Percentiles rank a stretch among this genome's conserved stretches.
These are phyloP conservation scores for Coregonus sp. DNA, from an alignment of 2,797 vertebrate genomes.

Conservation along the genomic window DNA sequence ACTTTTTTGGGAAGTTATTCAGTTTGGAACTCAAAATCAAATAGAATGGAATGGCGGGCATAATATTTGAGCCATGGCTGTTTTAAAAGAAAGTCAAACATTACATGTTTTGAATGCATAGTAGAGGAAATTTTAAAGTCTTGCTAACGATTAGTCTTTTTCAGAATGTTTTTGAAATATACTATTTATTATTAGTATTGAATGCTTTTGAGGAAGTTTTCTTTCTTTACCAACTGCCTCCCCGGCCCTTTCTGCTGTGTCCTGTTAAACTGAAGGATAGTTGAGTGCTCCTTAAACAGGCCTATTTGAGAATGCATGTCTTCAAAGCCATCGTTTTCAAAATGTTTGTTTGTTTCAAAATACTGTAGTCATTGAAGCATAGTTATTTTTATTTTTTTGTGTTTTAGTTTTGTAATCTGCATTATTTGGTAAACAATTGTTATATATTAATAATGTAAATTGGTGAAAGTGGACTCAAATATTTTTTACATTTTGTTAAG, in stretches of 20 bases:
- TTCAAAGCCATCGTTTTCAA: conserved; percentile 60
- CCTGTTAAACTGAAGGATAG: conserved; percentile 33
- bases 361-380: conserved; percentile 26
- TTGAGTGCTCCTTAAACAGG: conserved; percentile 46
- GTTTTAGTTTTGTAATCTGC: conserved; percentile 34
- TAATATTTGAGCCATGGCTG: conserved; percentile 44
- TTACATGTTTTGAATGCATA: conserved; percentile 54
- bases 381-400: conserved; percentile 12
- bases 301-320: conserved; percentile 64
- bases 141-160: conserved; percentile 66
- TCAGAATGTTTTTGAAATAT: conserved; percentile 73
- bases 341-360: conserved; percentile 35
- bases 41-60: conserved; percentile 53
- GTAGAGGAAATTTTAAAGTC: conserved; percentile 55
- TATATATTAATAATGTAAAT: conserved; percentile 68
- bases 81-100: conserved; percentile 44
- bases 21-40: conserved; percentile 58
- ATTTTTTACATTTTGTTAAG: conserved; percentile 72
- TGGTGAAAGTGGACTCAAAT: conserved; percentile 64
- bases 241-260: conserved; percentile 33
- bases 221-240: conserved; percentile 36
- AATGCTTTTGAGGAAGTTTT: conserved; percentile 57
- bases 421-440: conserved; percentile 54
- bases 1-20: conserved; percentile 60
- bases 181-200: conserved; percentile 77